Conservation (phyloP, 2,113 vertebrate species). For the Cnemophilus loriae region DNA sequence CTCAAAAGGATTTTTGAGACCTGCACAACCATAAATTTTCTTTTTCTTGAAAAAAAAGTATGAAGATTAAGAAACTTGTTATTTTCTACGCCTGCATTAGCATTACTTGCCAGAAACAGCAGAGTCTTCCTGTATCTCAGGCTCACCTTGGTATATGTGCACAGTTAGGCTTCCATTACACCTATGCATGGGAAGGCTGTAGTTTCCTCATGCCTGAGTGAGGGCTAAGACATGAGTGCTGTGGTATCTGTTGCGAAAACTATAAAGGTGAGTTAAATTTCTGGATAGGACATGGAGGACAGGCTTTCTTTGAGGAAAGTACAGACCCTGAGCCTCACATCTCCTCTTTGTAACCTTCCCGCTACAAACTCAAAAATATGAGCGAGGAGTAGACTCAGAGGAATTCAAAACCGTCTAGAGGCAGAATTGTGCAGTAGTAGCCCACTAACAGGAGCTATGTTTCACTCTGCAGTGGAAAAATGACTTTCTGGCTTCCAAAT, state of each 20-base stretch:
- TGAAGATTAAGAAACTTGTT: background rate
- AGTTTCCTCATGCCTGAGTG: background rate
- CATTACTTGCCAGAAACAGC: background rate
- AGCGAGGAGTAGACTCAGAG: background rate
- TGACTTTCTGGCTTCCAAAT: background rate
- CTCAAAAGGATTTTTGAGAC: background rate
- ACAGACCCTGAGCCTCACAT: background rate
- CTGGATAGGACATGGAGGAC: background rate
- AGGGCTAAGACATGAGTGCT: background rate
- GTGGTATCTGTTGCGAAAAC: background rate
- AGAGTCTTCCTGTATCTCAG: background rate
- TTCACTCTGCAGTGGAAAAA: background rate
- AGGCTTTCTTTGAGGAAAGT: background rate
- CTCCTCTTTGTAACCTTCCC: background rate
- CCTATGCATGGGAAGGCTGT: accelerated
- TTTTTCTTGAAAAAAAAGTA: background rate
- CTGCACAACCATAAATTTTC: background rate
- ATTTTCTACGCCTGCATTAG: background rate
- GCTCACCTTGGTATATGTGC: background rate
- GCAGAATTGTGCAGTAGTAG: background rate
- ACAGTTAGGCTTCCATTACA: background rate
- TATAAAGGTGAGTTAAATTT: background rate
- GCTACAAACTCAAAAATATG: background rate
- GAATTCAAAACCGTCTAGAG: background rate
- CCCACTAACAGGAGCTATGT: background rate